Evolutionary conservation across 1,140 invertebrate species (phyloP), one percentile per base, ranked within the genome.

Genomic region (Scaptomyza pallida): DNA sequence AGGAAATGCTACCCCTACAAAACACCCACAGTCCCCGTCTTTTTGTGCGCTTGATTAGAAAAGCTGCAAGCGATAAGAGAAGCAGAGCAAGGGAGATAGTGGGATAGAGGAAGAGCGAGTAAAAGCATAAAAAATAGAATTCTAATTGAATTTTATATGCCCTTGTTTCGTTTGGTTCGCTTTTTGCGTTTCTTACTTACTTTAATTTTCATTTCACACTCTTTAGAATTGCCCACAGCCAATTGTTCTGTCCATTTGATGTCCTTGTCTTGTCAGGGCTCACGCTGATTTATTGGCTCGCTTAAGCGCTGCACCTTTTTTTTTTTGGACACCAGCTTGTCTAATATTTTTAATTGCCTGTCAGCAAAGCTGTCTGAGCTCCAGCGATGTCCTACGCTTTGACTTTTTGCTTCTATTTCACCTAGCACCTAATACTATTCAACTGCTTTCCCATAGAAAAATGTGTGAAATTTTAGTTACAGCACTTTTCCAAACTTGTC

Each of bases 141-240:
- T 88, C 75, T 88, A 88, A 88, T 88, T 88, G 82, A 88, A 88
- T 88, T 88, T 88, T 75, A 75, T 81, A 71, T 75, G 75, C 57
- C 44, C 45, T 61, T 69, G 61, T 78, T 78, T 69, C 50, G 16
- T 30, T 43, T 13, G 13, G 13, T 35, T 43, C 37, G n/a, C 52
- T 10, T 15, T 63, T 64, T 70, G 23, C 33, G 55, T 71, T 12
- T 50, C 15, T n/a, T 61, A 44, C 23, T 30, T 54, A 5, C 52
- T 64, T 48, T 48, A 43, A 69, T 37, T 56, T 69, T 47, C 43
- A 62, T 48, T 73, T 85, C 61, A 52, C 72, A 71, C 81, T 73
- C 65, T 78, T 67, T 70, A 57, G 26, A 50, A 30, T 51, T 41
- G 45, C 55, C 45, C 17, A 26, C 55, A 56, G 74, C 71, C 44